Percentiles rank a stretch among this genome's conserved stretches.
Conservation (phyloP, 2,888 invertebrate species). For the Rhopalosiphum nymphaeae region DNA sequence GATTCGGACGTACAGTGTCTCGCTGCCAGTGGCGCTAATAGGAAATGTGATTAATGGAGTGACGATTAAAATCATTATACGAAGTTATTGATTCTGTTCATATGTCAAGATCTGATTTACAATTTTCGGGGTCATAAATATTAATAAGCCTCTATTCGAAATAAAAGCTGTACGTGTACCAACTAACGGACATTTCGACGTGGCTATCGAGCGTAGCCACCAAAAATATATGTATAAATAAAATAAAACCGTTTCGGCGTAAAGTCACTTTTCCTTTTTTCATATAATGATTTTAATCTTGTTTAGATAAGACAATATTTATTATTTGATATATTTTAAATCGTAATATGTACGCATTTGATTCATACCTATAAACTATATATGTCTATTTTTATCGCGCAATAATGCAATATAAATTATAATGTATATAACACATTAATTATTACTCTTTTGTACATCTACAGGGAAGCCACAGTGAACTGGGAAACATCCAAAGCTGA, state of each 20-base stretch:
- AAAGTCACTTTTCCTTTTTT: no score
- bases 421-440: no score
- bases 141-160: background rate
- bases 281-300: no score
- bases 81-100: background rate
- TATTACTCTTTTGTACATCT: background rate
- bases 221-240: no score
- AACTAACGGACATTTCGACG: background rate
- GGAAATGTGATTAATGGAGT: background rate
- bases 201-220: no score
- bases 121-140: background rate
- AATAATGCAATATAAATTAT: no score
- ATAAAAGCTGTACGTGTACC: background rate
- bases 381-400: no score
- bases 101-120: background rate
- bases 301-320: no score
- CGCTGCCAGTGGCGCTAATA: background rate
- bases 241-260: no score
- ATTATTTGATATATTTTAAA: no score
- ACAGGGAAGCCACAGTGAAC: background rate
- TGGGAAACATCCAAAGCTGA: background rate
- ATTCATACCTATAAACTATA: no score
- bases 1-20: background rate
- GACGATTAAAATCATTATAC: background rate
- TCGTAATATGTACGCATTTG: no score